phyloP scores from a whole-genome alignment of 1,140 invertebrate genomes.

The Bombus affinis region DNA sequence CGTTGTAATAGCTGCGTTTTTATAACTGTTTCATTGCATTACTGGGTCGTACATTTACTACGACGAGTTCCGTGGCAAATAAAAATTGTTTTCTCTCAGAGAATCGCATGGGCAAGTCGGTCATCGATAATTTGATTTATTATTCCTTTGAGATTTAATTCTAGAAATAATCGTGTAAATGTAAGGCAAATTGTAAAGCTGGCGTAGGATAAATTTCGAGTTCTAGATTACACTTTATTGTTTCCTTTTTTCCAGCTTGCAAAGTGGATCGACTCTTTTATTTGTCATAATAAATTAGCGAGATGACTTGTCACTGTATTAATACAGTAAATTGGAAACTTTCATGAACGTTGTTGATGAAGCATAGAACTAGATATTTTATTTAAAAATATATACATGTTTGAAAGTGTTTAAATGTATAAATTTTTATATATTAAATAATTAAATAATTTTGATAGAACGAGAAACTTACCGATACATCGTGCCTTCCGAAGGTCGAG shows the following conservation, averaged over 20 bases:
- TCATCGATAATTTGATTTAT: neutral
- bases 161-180: neutral
- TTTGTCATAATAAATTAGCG: neutral
- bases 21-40: neutral
- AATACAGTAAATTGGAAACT: too few relatives aligned
- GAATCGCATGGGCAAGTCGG: neutral
- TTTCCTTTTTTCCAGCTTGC: too few relatives aligned
- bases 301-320: too few relatives aligned
- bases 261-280: conserved; percentile 1
- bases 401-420: too few relatives aligned
- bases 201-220: neutral
- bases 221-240: too few relatives aligned
- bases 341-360: too few relatives aligned
- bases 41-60: neutral
- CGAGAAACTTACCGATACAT: conserved; percentile 86
- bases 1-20: neutral
- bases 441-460: neutral
- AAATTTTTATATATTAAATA: too few relatives aligned
- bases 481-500: conserved; percentile 92
- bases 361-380: too few relatives aligned
- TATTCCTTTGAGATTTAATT: neutral
- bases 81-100: neutral
- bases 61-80: neutral
- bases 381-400: too few relatives aligned
- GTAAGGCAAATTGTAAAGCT: neutral